Conservation (phyloP, 2,113 vertebrate species). For the Oryzias javanicus region DNA sequence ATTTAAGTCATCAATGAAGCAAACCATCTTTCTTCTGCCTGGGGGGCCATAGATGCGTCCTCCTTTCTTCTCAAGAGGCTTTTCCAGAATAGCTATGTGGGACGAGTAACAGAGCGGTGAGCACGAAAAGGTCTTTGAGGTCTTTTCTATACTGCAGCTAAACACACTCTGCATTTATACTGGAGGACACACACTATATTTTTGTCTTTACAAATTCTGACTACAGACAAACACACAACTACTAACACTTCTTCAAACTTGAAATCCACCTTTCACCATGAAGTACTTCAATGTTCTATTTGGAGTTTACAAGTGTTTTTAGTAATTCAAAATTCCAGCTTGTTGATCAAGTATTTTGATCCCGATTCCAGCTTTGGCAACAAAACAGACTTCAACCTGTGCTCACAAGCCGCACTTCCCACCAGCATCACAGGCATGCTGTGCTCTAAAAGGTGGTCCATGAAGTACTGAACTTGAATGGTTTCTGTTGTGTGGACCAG, state of each 20-base stretch:
- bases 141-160: neutral
- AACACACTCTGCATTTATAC: neutral
- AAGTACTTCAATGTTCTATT: no score
- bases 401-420: slow-evolving; percentile 84
- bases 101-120: slow-evolving; percentile 11
- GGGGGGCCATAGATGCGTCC: slow-evolving; percentile 80
- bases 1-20: slow-evolving; percentile 96
- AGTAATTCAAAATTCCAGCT: no score
- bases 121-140: neutral
- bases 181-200: no score
- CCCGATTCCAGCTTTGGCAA: slow-evolving; percentile 84
- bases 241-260: no score
- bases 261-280: no score
- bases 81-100: slow-evolving; percentile 85
- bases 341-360: slow-evolving; percentile 83
- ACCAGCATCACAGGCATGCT: slow-evolving; percentile 87
- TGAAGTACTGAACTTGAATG: slow-evolving; percentile 84
- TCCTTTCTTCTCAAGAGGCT: slow-evolving; percentile 93
- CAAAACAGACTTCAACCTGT: slow-evolving; percentile 90
- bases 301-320: no score
- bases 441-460: slow-evolving; percentile 81
- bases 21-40: slow-evolving; percentile 84
- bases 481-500: slow-evolving; percentile 91
- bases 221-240: no score
- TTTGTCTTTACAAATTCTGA: no score